Evolutionary conservation across 2,888 invertebrate genomes (phyloP).

Genomic region (Nomada flava): DNA sequence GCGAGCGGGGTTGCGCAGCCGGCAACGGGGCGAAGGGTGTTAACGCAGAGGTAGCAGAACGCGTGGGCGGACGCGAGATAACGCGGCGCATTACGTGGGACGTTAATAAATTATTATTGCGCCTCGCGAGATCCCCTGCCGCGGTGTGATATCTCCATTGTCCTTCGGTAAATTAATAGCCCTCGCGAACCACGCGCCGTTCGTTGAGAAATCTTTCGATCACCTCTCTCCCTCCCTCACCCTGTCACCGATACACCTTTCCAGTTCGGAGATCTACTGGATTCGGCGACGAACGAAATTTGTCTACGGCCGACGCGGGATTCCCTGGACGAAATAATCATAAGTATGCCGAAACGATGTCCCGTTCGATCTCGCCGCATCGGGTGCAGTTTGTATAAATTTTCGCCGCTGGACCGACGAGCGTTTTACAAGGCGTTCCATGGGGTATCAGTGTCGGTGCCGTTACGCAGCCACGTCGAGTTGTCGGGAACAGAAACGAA

Average conservation of each 20-base stretch:
- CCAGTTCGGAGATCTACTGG: background rate
- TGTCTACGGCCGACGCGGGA: background rate
- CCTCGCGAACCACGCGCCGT: conserved; percentile 34
- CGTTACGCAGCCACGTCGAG: conserved; percentile 18
- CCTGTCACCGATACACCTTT: background rate
- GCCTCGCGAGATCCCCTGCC: conserved; percentile 67
- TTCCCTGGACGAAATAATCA: background rate
- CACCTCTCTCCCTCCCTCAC: conserved; percentile 26
- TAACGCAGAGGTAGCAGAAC: conserved; percentile 71
- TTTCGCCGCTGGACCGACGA: background rate
- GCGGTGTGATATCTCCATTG: conserved; percentile 80
- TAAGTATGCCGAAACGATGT: conserved; percentile 5
- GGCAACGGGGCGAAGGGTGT: conserved; percentile 16
- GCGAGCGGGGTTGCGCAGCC: background rate
- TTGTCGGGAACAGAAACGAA: conserved; percentile 1
- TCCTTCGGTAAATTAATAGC: conserved; percentile 78
- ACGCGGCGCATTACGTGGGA: conserved; percentile 75
- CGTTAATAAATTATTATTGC: conserved; percentile 79
- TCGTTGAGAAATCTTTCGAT: conserved; percentile 19
- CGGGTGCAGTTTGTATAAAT: conserved; percentile 34
- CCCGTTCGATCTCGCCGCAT: conserved; percentile 20
- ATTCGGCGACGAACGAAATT: conserved; percentile 4
- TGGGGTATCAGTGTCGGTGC: conserved; percentile 23
- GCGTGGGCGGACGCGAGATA: conserved; percentile 78
- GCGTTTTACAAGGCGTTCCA: conserved; percentile 43